Evolutionary conservation across 2,797 vertebrate genomes (phyloP), one percentile per base, ranked within the genome.

Genomic region (Channallabes apus): DNA sequence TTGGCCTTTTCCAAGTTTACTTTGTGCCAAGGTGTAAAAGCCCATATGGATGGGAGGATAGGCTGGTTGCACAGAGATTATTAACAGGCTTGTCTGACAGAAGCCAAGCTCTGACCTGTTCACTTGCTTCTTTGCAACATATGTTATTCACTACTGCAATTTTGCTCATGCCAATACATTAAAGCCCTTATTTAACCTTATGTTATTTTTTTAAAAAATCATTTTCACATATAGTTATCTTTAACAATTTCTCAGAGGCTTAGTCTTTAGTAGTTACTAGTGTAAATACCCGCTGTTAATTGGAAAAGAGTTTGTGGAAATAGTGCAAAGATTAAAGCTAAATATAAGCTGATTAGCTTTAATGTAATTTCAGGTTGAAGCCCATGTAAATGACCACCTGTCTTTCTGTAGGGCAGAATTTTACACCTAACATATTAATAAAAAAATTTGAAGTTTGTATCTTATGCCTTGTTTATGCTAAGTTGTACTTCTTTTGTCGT

Each of bases 81-180:
- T 88, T 89, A 88, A 86, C 88, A 90, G 90, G 87, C 79, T 56
- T 32, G 87, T 87, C 68, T 88, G 82, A 89, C 62, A 61, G 87
- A 89, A 90, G 85, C 88, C 72, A 86, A 86, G 86, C 84, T 86
- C 87, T 91, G 93, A 87, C 86, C 88, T 81, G 85, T 71, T 84
- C 77, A 91, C 90, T 89, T 89, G 84, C 79, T 82, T 85, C 86
- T 82, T 79, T 85, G 72, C 22, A 87, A 93, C 94, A 94, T 94
- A 90, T 95, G 91, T 79, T 92, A 92, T 93, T 94, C 92, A 93
- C 92, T 92, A 91, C 90, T 90, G 91, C 91, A 89, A 88, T 94
- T 93, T 93, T 95, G 91, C 92, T 89, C 93, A 20, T 62, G 32
- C 35, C 35, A 41, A 41, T 79, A 62, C 58, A 79, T 79, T 93